Evolutionary conservation across 2,113 vertebrate genomes (phyloP).

Genomic region (Propithecus coquereli): DNA sequence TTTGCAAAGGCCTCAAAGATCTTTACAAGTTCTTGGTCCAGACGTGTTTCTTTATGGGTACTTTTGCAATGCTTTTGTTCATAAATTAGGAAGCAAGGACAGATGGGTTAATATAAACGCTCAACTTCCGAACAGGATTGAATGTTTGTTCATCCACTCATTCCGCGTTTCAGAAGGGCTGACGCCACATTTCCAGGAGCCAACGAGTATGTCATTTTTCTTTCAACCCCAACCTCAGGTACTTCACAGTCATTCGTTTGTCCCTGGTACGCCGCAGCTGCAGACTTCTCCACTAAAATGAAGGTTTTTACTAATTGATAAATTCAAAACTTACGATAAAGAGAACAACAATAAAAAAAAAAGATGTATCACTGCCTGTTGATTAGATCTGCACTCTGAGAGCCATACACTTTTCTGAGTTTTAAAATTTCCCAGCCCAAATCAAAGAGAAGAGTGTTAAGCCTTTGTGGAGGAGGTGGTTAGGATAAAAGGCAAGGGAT

Average conservation of each 20-base stretch:
- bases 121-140: background rate
- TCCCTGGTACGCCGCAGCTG: background rate
- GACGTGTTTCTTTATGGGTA: background rate
- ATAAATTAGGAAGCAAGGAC: background rate
- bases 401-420: background rate
- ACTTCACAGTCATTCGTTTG: background rate
- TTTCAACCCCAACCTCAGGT: background rate
- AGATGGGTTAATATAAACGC: background rate
- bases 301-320: background rate
- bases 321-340: constrained; percentile 14
- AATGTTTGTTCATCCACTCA: background rate
- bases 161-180: background rate
- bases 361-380: background rate
- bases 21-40: constrained; percentile 2
- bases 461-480: background rate
- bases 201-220: background rate
- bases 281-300: background rate
- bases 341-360: background rate
- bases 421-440: background rate
- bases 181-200: background rate
- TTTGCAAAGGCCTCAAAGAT: background rate
- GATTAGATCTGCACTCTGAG: background rate
- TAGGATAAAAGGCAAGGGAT: background rate
- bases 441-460: background rate
- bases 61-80: background rate